Evolutionary conservation across 2,797 vertebrate genomes (phyloP).

Genomic region (Yasuhikotakia modesta): DNA sequence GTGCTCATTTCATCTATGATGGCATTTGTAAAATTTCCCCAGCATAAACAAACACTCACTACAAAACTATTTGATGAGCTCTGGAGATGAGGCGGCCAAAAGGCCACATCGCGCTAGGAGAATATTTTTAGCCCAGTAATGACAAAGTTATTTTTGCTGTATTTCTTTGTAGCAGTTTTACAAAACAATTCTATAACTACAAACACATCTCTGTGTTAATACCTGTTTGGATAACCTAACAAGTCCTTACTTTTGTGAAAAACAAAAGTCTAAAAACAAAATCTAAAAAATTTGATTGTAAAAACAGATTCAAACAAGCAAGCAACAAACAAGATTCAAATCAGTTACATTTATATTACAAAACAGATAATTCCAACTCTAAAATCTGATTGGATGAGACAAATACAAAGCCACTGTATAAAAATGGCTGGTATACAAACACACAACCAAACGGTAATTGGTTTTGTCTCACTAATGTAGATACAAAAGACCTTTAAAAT

Average conservation of each 20-base stretch:
- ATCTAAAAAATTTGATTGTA: too few relatives aligned
- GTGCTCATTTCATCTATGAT: constrained; percentile 7
- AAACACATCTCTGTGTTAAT: too few relatives aligned
- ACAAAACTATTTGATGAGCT: neutral
- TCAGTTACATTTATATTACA: too few relatives aligned
- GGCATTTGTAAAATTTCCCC: neutral
- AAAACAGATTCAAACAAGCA: too few relatives aligned
- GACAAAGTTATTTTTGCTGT: neutral
- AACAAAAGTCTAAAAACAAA: too few relatives aligned
- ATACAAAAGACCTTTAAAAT: neutral
- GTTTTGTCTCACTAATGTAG: neutral
- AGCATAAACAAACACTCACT: neutral
- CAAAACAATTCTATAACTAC: neutral
- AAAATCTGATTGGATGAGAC: neutral
- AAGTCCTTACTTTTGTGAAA: too few relatives aligned
- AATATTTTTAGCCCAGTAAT: neutral
- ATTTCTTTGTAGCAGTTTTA: neutral
- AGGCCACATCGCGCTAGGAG: neutral
- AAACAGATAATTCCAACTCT: neutral
- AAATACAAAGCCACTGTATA: neutral
- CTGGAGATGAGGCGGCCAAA: neutral
- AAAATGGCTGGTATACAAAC: neutral
- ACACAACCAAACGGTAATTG: neutral
- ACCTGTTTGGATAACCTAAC: too few relatives aligned
- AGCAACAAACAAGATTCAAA: too few relatives aligned